Base-by-base conservation (phyloP, 2,113 vertebrate species). In the Callopanchax toddi region DNA sequence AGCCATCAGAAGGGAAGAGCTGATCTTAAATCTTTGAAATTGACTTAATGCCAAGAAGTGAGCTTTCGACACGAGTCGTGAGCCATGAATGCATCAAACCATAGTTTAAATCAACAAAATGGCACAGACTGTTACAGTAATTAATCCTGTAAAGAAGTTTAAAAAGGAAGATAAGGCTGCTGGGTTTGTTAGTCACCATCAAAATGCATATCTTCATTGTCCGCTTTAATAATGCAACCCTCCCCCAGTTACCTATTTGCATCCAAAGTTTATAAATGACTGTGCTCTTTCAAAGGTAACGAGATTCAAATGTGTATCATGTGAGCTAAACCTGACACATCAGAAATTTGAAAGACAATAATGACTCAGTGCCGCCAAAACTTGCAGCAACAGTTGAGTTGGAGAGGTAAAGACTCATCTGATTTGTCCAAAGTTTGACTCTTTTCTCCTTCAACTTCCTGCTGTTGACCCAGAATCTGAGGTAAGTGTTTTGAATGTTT, bases 21-120 rank as follows among this genome's bases (percentile, higher is more conserved):
- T 79, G 81, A 87, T 74, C 61, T 70, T 61, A 79, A 69, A 84
- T 46, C 26, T 44, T 39, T 84, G 58, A 73, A 70, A 71, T 26
- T 73, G 74, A 74, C 59, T 70, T 46, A 65, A 57, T 58, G 45
- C 36, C 11, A 42, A 44, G 64, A 25, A 26, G 26, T 42, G 5
- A n/a, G 16, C 44, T 46, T 57, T 26, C 46, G 20, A 75, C 69
- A 25, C 17, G 37, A 16, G 13, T 36, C 34, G 34, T 68, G 50
- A 45, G 34, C 55, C 29, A 32, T 13, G 32, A 49, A 76, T 55
- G 49, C 58, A 69, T 29, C 48, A 50, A 18, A 22, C 26, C 50
- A 39, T 20, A 61, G 49, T 46, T 42, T 13, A 53, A 60, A 58
- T 34, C 43, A 72, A 40, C n/a, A 51, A 18, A 23, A 43, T 43